phyloP scores from a whole-genome alignment of 1,140 invertebrate genomes.

The Drosophila biarmipes region DNA sequence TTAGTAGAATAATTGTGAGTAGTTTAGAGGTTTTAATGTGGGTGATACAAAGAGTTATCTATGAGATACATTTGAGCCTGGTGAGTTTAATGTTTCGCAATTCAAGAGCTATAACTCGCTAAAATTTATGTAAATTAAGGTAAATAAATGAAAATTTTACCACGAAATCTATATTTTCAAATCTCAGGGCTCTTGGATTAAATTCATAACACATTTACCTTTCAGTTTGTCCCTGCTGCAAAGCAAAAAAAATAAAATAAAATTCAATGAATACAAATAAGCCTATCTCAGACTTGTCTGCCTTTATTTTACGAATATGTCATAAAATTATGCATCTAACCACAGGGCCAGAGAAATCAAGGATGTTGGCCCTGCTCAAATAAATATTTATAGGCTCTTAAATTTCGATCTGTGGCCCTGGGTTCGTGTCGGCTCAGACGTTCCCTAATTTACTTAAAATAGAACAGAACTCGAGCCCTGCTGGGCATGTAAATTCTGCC shows the following conservation, averaged over 20 bases:
- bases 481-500: slow-evolving; percentile 64
- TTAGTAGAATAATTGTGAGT: slow-evolving; percentile 34
- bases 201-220: background rate
- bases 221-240: too few species aligned
- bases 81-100: too few species aligned
- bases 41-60: too few species aligned
- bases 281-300: slow-evolving; percentile 32
- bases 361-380: slow-evolving; percentile 24
- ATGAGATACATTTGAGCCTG: too few species aligned
- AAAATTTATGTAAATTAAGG: too few species aligned
- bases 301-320: background rate
- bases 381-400: slow-evolving; percentile 77
- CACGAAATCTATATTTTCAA: too few species aligned
- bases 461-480: slow-evolving; percentile 20
- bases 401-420: slow-evolving; percentile 57
- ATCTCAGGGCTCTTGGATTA: background rate
- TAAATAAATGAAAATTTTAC: too few species aligned
- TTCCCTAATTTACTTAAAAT: slow-evolving; percentile 75
- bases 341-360: background rate
- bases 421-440: slow-evolving; percentile 27
- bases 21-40: background rate
- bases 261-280: slow-evolving; percentile 19
- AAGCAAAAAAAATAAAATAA: too few species aligned
- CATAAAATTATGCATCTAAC: slow-evolving; percentile 9
- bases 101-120: too few species aligned